Base-by-base conservation (phyloP, 2,797 vertebrate species). In the Crypturellus tataupa region DNA sequence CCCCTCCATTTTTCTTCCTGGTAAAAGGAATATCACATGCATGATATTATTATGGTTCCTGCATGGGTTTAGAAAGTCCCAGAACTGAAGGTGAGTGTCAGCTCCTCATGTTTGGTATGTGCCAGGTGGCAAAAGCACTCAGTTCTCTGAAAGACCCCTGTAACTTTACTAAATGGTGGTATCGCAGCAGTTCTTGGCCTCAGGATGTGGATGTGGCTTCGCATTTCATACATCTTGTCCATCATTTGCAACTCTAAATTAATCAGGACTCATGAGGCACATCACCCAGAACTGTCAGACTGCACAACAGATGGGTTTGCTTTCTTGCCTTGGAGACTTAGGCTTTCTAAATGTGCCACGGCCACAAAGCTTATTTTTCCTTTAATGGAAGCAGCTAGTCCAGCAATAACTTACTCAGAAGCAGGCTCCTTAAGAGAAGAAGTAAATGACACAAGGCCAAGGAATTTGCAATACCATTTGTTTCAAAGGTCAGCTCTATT, bases 401-500 rank as follows among this genome's bases (percentile, higher is more conserved):
- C 53, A 80, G 77, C 39, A 88, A 46, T 25, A 80, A 93, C 33
- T 69, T 60, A 85, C 7, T 27, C 63, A 70, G 77, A 67, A 90
- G 56, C 60, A 77, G 68, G 53, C 84, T 67, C 67, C 60, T 53
- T 87, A 79, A 46, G 15, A 79, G 70, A 80, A 93, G 88, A 4
- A 81, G 39, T 37, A 89, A 85, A 51, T 65, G 76, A 92, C 62
- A 85, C 49, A 81, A 92, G 69, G 87, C 87, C 89, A 90, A 84
- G 80, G 75, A 88, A 90, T 90, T 77, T 12, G 8, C 81, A 88
- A 91, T 86, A 49, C 75, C 60, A 35, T 85, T 95, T 86, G 44
- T 91, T 91, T 93, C 85, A 94, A 94, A 95, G 78, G 91, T 95
- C 91, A 88, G 53, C 18, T 93, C 49, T 84, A 37, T 60, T 94